Percentiles rank a stretch among this genome's conserved stretches.
These are phyloP conservation scores for Crotophaga sulcirostris DNA, from an alignment of 2,113 vertebrate species.

Conservation along the genomic window DNA sequence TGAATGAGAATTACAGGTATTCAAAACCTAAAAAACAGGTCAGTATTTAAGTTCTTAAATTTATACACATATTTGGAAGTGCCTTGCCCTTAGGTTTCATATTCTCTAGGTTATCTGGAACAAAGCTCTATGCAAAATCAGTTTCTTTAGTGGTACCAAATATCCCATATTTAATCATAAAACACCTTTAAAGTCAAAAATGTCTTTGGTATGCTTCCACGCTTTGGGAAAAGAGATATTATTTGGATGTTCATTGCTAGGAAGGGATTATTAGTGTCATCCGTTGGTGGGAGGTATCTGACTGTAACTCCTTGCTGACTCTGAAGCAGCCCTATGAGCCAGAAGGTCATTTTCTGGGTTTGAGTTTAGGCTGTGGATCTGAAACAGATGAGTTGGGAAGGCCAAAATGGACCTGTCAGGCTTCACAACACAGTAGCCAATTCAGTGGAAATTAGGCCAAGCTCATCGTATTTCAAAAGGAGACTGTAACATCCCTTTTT, in stretches of 20 bases:
- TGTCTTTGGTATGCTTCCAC: neutral
- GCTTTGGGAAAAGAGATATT: neutral
- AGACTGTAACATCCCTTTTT: neutral
- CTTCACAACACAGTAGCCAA: neutral
- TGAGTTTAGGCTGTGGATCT: neutral
- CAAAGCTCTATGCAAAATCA: neutral
- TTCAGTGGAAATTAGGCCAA: conserved; percentile 1
- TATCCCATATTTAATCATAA: neutral
- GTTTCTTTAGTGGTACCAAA: neutral
- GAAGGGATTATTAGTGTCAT: neutral
- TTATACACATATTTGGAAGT: neutral
- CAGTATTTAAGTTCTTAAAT: neutral
- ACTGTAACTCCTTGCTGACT: neutral
- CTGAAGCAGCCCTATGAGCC: neutral
- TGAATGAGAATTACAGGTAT: neutral
- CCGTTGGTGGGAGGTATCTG: neutral
- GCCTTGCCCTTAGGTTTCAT: neutral
- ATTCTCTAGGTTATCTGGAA: neutral
- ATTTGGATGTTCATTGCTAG: neutral
- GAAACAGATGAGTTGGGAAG: neutral
- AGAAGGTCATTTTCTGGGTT: neutral
- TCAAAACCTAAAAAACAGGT: neutral
- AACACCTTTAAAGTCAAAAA: neutral
- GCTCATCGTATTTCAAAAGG: neutral
- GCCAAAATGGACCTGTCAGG: neutral